Conservation (phyloP, 2,888 invertebrate species). For the Drosophila longiperda region DNA sequence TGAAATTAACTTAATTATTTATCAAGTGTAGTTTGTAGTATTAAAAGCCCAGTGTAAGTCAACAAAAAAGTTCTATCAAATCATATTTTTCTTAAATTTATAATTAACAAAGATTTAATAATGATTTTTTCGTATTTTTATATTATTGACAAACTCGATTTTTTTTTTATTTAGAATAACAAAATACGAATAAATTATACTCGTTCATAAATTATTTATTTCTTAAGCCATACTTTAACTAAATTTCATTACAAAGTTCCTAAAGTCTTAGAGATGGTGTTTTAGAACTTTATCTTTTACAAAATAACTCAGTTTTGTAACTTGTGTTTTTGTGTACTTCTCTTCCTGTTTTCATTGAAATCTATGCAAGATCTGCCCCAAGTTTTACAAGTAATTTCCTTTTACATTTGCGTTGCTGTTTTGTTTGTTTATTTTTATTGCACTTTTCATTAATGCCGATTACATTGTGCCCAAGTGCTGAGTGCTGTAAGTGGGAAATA, state of each 20-base stretch:
- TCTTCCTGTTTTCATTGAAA: conserved; percentile 7
- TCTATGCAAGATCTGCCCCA: conserved; percentile 14
- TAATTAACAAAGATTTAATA: background rate
- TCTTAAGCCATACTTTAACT: background rate
- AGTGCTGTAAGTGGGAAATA: conserved; percentile 26
- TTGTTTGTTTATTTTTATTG: conserved; percentile 32
- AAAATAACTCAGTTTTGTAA: conserved; percentile 2
- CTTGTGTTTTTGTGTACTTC: background rate
- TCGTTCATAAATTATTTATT: background rate
- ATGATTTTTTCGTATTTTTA: background rate
- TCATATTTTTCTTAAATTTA: background rate
- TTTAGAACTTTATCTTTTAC: background rate
- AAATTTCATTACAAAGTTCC: background rate
- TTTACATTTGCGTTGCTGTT: conserved; percentile 14
- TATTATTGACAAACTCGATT: background rate
- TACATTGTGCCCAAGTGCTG: conserved; percentile 55
- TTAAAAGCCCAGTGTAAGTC: background rate
- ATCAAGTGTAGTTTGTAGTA: background rate
- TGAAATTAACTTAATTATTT: background rate
- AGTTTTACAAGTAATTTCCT: conserved; percentile 15
- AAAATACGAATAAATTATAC: rapidly evolving
- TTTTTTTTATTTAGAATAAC: background rate
- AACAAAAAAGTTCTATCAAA: background rate
- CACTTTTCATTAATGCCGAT: conserved; percentile 73
- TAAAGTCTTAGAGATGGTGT: background rate